phyloP scores from a whole-genome alignment of 2,113 vertebrate genomes.

The Pygoscelis antarcticus region DNA sequence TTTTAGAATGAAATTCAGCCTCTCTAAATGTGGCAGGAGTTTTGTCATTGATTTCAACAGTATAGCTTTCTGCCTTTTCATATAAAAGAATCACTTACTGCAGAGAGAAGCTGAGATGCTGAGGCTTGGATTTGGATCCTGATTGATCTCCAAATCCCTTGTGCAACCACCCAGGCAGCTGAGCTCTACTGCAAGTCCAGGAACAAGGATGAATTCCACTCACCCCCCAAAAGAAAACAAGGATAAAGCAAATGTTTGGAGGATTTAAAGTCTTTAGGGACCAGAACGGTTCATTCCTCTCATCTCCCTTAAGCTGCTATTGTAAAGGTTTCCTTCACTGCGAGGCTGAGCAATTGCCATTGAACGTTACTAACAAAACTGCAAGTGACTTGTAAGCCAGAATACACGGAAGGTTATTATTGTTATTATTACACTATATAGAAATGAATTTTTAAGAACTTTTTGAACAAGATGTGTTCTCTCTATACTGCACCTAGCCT shows the following conservation, averaged over 20 bases:
- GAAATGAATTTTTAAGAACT: neutral
- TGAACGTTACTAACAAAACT: neutral
- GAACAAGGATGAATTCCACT: neutral
- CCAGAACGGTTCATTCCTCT: neutral
- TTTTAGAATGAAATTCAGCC: neutral
- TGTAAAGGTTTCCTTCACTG: neutral
- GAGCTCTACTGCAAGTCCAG: conserved; percentile 5
- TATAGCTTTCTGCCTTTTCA: neutral
- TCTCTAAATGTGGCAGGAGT: neutral
- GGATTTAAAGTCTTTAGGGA: conserved; percentile 34
- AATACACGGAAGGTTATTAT: neutral
- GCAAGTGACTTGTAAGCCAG: neutral
- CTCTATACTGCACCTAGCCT: neutral
- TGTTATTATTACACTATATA: neutral
- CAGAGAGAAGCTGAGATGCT: neutral
- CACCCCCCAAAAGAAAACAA: neutral
- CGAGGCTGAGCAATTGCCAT: neutral
- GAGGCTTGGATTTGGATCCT: neutral
- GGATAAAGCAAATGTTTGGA: conserved; percentile 13
- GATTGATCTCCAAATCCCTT: conserved; percentile 35
- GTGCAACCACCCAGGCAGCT: neutral
- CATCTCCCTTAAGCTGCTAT: neutral
- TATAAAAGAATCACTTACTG: neutral
- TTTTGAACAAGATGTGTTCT: neutral
- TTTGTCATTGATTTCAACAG: neutral